Conservation (phyloP, 1,140 invertebrate genomes). For the Holotrichia oblita region DNA sequence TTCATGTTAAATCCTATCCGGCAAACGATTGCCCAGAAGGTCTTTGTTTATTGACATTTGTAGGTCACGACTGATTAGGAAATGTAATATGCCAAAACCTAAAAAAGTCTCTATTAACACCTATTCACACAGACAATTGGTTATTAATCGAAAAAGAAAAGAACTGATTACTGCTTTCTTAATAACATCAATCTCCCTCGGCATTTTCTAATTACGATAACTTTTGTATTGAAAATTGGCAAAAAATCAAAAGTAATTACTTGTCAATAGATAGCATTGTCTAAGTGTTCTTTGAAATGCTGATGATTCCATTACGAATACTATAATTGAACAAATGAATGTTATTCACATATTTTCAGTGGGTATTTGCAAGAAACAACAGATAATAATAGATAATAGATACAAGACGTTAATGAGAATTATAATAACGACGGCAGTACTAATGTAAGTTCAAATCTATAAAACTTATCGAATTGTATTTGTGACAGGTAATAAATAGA, state of each 20-base stretch:
- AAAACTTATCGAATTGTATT: too few relatives aligned
- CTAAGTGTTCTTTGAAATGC: not conserved
- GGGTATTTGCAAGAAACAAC: not conserved
- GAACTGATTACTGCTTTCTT: conserved; percentile 22
- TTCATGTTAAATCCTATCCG: not conserved
- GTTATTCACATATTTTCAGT: not conserved
- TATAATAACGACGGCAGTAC: too few relatives aligned
- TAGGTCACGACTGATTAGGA: conserved; percentile 23
- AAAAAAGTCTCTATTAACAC: conserved; percentile 28
- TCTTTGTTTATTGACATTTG: conserved; percentile 14
- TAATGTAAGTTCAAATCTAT: too few relatives aligned
- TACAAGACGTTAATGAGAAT: too few relatives aligned
- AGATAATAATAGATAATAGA: too few relatives aligned
- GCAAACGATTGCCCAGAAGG: conserved; percentile 4
- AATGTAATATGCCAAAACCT: conserved; percentile 12
- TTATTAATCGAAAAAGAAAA: conserved; percentile 31
- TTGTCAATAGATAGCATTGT: conserved; percentile 17
- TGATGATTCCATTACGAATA: not conserved
- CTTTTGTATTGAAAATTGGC: conserved; percentile 26
- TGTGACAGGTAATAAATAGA: too few relatives aligned
- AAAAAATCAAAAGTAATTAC: conserved; percentile 24
- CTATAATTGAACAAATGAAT: conserved; percentile 13
- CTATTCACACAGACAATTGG: conserved; percentile 25
- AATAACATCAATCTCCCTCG: not conserved
- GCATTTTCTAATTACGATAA: conserved; percentile 14